Evolutionary conservation across 2,797 vertebrate species (phyloP).

Genomic region (Potorous gilbertii): DNA sequence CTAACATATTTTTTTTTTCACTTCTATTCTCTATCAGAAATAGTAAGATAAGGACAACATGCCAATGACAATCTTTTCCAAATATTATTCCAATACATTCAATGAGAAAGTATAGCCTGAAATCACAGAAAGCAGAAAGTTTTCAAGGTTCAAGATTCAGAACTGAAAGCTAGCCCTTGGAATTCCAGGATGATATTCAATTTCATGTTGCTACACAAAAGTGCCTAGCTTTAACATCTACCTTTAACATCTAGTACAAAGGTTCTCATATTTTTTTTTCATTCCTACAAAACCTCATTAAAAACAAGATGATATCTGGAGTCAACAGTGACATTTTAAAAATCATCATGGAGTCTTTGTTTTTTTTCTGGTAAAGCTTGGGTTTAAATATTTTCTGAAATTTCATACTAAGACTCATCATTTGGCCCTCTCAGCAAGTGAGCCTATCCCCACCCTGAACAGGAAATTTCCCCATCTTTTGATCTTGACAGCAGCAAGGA

Average conservation of each 20-base stretch:
- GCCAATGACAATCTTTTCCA: neutral
- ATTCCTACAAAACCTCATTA: neutral
- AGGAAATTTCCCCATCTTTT: neutral
- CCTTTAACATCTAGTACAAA: neutral
- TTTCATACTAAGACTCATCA: neutral
- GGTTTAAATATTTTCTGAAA: neutral
- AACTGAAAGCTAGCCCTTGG: constrained; percentile 1
- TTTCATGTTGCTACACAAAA: neutral
- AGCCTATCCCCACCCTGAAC: neutral
- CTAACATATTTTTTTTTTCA: neutral
- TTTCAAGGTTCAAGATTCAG: constrained; percentile 43
- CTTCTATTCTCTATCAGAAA: neutral
- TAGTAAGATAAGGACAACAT: neutral
- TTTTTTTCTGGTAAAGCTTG: neutral
- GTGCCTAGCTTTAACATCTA: neutral
- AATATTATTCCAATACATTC: constrained; percentile 8
- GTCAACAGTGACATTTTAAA: neutral
- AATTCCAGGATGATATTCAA: neutral
- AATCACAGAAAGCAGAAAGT: neutral
- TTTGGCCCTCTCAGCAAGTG: neutral
- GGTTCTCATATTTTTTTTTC: neutral
- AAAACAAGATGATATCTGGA: neutral
- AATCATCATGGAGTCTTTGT: neutral
- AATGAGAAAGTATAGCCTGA: constrained; percentile 42
- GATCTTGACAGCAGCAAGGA: neutral